Evolutionary conservation across 2,113 vertebrate species (phyloP), one percentile per base, ranked within the genome.

Genomic region (Ammodytes dubius): DNA sequence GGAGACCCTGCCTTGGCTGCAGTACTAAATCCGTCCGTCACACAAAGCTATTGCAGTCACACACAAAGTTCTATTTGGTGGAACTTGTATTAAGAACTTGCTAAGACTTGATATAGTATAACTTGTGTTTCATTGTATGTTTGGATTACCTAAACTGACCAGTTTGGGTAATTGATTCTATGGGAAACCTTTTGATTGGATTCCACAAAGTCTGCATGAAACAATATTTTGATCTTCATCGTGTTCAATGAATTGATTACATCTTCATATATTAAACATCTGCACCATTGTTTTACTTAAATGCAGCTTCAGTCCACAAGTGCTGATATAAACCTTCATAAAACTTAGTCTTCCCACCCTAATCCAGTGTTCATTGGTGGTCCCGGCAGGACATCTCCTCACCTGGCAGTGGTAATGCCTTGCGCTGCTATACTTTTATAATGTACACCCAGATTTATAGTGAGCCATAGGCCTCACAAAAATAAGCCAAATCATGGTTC

Each of bases 391-490:
- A 65, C 39, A 46, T 45, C 70, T 59, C 77, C 54, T 2, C 40
- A 19, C 42, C 52, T 89, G 87, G 85, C 85, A 91, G 87, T 88
- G 85, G 27, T 70, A 46, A 63, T 27, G 74, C 74, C 59, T 79
- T 47, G 12, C 19, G 2, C 65, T 69, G 70, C 35, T 63, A 3
- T 50, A 64, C 52, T 42, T 64, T 8, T 54, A 27, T 15, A 57
- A 76, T 10, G 12, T 2, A 78, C 73, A 61, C 53, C 54, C 63
- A 68, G 8, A 79, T 58, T 58, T 68, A 46, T 69, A 58, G 50
- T 35, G 43, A 68, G 27, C 45, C 27, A 64, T 0, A 17, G 65
- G 19, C 46, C 45, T 10, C 49, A 46, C 37, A 42, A 39, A 69
- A 78, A 52, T 8, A 35, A 72, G 56, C 61, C 43, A 4, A 6